phyloP scores from a whole-genome alignment of 2,797 vertebrate species.

The Picus viridis region DNA sequence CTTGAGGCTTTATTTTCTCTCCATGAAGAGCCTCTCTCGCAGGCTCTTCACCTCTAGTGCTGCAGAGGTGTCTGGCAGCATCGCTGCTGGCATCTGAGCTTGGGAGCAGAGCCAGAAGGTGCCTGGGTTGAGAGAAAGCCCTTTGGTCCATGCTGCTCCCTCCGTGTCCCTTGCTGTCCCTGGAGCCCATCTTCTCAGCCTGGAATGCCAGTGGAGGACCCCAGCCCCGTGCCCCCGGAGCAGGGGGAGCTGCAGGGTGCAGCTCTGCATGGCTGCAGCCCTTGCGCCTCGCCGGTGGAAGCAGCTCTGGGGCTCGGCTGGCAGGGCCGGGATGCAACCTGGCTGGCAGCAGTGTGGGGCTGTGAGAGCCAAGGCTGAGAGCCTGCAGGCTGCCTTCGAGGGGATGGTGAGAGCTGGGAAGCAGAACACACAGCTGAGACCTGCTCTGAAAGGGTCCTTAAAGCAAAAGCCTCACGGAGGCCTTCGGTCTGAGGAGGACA shows the following conservation, averaged over 20 bases:
- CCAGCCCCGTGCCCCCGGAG: not conserved
- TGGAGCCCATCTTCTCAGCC: rapidly evolving
- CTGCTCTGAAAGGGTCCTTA: rapidly evolving
- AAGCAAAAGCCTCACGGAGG: not conserved
- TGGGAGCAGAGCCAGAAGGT: not conserved
- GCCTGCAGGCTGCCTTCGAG: rapidly evolving
- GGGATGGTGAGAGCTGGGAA: rapidly evolving
- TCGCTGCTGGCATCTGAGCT: not conserved
- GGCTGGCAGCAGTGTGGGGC: not conserved
- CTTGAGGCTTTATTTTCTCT: not conserved
- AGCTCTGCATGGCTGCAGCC: not conserved
- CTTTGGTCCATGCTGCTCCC: not conserved
- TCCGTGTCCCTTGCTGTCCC: not conserved
- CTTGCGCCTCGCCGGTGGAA: not conserved
- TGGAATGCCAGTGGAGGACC: not conserved
- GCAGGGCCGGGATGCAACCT: not conserved
- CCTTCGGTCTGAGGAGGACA: too few species aligned
- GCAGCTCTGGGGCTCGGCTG: rapidly evolving
- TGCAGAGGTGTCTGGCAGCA: not conserved
- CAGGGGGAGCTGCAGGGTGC: not conserved
- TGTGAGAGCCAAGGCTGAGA: not conserved
- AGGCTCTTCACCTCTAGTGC: not conserved
- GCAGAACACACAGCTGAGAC: not conserved
- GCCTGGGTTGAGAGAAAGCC: not conserved
- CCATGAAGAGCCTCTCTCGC: not conserved